Percentiles rank a stretch among this genome's conserved stretches.
These are phyloP conservation scores for Tolmerus cingulatus DNA, from an alignment of 2,888 invertebrate species.

Conservation along the genomic window DNA sequence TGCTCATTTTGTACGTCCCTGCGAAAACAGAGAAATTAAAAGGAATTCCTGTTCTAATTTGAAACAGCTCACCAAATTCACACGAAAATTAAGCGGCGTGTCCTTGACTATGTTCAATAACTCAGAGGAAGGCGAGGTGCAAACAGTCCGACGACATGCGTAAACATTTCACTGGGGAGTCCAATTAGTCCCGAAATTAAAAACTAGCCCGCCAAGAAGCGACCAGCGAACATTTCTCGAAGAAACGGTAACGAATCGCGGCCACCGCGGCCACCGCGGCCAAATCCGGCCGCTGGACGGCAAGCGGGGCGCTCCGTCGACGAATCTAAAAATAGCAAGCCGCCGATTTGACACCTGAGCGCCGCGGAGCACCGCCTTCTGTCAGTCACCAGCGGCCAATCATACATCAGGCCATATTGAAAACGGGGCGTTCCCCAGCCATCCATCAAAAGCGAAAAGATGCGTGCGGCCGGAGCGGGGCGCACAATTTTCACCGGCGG, in stretches of 20 bases:
- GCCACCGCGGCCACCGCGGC: too few species aligned
- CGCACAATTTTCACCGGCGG: background rate
- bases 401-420: conserved; percentile 58
- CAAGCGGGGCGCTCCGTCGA: background rate
- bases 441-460: conserved; percentile 44
- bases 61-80: background rate
- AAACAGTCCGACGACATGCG: background rate
- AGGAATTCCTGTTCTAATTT: background rate
- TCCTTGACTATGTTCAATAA: background rate
- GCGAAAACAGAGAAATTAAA: background rate
- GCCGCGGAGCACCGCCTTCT: conserved; percentile 52
- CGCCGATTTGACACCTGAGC: conserved; percentile 31
- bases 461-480: background rate
- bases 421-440: conserved; percentile 54
- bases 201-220: background rate
- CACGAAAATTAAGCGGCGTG: background rate
- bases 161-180: background rate
- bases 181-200: background rate
- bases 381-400: conserved; percentile 53
- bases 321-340: conserved; percentile 39
- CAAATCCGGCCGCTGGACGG: background rate
- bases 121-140: background rate
- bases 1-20: background rate
- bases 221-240: background rate
- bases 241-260: background rate